Base-by-base conservation (phyloP, 2,888 invertebrate genomes). In the Agrypnus murinus region DNA sequence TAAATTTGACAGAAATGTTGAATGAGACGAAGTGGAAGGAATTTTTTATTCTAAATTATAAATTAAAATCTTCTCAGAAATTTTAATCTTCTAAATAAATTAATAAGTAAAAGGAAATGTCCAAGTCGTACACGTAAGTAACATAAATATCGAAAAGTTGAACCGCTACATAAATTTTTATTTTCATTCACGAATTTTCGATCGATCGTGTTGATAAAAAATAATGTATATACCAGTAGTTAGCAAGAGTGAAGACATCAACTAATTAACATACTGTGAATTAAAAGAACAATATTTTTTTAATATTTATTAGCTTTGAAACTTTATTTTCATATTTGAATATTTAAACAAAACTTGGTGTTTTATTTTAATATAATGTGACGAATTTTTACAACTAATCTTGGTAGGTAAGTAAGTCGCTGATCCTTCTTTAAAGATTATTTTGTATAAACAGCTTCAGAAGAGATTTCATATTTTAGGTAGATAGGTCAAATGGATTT, bases 31-130 rank as follows among this genome's bases (percentile, higher is more conserved):
- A n/a, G 31, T 31, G 12, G 32, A n/a, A 50, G 50, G 50, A 50
- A 50, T 50, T 50, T 50, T 50, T 50, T 12, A 31, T 25, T 46
- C 19, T 50, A 50, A 50, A 50, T 50, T 50, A 50, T 50, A 55
- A 38, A 25, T 15, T 55, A 9, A 36, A 17, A 55, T 36, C 17
- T 14, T 38, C 9, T 6, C n/a, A 34, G 36, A 15, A 17, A 55
- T 55, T 55, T 55, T 55, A 36, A 55, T 36, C 36, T 55, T 15
- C 15, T 15, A 55, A 31, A 55, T 55, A 55, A 55, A 55, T 55
- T 55, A 55, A 38, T 55, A 10, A 15, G 55, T 36, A 38, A 55
- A 36, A 55, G 36, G 55, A 36, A 55, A 55, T 36, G 0, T 38
- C 36, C 36, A 17, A 36, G 17, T 34, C 15, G 15, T 10, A 40